Conservation (phyloP, 2,888 invertebrate genomes). For the Drepana falcataria region DNA sequence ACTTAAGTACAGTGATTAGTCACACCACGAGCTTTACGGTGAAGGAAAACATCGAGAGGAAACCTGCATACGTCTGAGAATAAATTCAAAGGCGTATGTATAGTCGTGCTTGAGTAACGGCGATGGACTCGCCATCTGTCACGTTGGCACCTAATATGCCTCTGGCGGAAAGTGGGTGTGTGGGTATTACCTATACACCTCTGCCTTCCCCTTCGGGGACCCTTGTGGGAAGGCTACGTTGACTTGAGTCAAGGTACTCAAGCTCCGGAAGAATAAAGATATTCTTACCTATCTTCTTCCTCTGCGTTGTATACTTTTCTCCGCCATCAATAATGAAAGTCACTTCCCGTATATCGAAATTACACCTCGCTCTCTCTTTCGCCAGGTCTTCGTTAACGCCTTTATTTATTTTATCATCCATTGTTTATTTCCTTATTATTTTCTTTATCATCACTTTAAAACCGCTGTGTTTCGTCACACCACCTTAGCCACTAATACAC, state of each 20-base stretch:
- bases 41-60: too few relatives aligned
- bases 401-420: constrained; percentile 15
- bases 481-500: not conserved
- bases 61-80: too few relatives aligned
- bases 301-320: constrained; percentile 81
- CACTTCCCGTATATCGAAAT: constrained; percentile 85
- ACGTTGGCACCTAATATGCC: too few relatives aligned
- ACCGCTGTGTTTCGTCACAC: not conserved
- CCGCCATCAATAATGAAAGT: constrained; percentile 88
- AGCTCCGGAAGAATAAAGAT: not conserved
- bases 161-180: too few relatives aligned
- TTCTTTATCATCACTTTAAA: not conserved
- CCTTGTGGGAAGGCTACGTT: too few relatives aligned
- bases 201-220: too few relatives aligned
- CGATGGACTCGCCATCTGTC: too few relatives aligned
- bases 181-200: too few relatives aligned
- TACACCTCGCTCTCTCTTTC: constrained; percentile 84
- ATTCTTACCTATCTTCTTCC: constrained; percentile 69
- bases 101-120: too few relatives aligned
- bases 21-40: too few relatives aligned
- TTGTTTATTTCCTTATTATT: constrained; percentile 2
- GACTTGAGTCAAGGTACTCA: not conserved
- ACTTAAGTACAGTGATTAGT: too few relatives aligned
- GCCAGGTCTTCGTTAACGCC: constrained; percentile 82
- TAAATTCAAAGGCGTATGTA: too few relatives aligned